A percentile compares a stretch with the other conserved stretches of the same genome.
Conservation (phyloP, 2,113 vertebrate species). For the human (Homo sapiens) region DNA sequence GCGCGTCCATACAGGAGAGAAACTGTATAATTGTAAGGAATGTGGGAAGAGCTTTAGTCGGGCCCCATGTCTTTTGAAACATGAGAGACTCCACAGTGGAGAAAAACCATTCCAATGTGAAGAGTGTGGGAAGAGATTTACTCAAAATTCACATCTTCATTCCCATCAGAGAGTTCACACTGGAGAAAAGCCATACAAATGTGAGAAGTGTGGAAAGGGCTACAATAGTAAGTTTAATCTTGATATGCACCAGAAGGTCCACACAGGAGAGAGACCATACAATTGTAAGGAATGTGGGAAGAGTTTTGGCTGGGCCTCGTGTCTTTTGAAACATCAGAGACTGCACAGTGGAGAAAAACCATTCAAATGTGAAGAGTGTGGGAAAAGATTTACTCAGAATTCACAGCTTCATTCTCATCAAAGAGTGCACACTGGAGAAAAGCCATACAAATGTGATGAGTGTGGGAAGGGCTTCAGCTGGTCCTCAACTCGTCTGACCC, state of each 20-base stretch:
- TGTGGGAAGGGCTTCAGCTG: slow-evolving; percentile 18
- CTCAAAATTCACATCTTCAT: not conserved
- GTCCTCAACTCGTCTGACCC: not conserved
- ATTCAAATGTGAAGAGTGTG: not conserved
- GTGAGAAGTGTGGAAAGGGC: slow-evolving; percentile 2
- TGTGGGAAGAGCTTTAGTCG: slow-evolving; percentile 49
- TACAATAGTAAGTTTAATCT: not conserved
- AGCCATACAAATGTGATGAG: not conserved
- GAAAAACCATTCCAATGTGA: not conserved
- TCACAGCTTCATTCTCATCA: not conserved
- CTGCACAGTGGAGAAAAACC: not conserved
- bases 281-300: not conserved
- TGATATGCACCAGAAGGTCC: not conserved
- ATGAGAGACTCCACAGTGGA: slow-evolving; percentile 14
- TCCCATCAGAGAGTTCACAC: not conserved
- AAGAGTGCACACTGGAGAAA: not conserved
- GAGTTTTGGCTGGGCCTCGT: not conserved
- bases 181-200: not conserved
- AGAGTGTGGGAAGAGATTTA: not conserved
- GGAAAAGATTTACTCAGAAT: not conserved
- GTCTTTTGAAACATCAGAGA: not conserved
- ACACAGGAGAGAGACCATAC: not conserved
- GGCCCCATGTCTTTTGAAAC: slow-evolving; percentile 23
- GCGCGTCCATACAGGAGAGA: slow-evolving; percentile 40
- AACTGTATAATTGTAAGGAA: slow-evolving; percentile 18